Evolutionary conservation across 2,113 vertebrate genomes (phyloP), one percentile per base, ranked within the genome.

Genomic region (Henicopernis longicauda): DNA sequence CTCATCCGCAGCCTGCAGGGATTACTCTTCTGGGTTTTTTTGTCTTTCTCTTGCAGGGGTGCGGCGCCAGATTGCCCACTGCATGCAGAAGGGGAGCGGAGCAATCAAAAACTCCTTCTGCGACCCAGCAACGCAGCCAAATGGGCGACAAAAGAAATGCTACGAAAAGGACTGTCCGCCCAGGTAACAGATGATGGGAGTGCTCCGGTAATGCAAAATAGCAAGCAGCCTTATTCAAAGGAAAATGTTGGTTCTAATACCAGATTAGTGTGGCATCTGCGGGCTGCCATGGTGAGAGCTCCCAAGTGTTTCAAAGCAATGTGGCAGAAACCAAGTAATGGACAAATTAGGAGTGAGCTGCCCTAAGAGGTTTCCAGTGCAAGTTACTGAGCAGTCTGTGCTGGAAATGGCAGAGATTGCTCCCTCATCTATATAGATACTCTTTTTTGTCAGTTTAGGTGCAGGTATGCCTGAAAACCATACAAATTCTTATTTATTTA

Each of bases 141-240:
- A 98, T 1, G 98, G 98, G 76, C 96, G 97, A 65, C 99, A 99
- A 80, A 98, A 99, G 91, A 99, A 98, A 73, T 99, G 99, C 97
- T 98, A 99, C 2, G 98, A 98, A 65, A 98, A 98, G 97, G 99
- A 99, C 63, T 99, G 99, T 82, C 99, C 99, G 0, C 99, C 99
- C 91, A 99, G 99, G 99, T 99, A 95, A 85, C 0, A 0, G 11
- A 1, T 13, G 4, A 20, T 36, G n/a, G 27, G 34, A 57, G 18
- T 18, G 19, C 57, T 38, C 44, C 44, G 58, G 16, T 38, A 8
- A 6, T 23, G 38, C 16, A 19, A 16, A 23, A 5, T 2, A 54
- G 26, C 26, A 29, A 29, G 44, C 44, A 21, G 27, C 50, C 20
- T 40, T 31, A 1, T 42, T 23, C 34, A 21, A 11, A 36, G 23